phyloP scores from a whole-genome alignment of 2,888 invertebrate genomes.

The Mongoloraphidia duomilia region DNA sequence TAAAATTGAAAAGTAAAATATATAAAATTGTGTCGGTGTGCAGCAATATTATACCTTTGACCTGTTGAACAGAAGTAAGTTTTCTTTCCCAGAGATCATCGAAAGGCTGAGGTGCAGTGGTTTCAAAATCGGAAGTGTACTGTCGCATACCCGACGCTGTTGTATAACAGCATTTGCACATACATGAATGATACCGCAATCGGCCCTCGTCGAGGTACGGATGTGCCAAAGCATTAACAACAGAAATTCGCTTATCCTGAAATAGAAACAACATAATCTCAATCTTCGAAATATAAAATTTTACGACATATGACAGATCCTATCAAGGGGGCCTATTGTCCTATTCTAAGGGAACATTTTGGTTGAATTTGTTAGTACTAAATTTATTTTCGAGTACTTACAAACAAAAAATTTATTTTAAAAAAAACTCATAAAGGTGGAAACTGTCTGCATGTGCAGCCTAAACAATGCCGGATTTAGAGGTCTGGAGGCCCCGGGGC shows the following conservation, averaged over 20 bases:
- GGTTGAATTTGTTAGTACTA: no score
- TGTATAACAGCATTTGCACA: conserved; percentile 97
- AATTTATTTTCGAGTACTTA: no score
- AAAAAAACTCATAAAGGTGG: no score
- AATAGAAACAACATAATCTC: conserved; percentile 13
- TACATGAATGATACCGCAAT: conserved; percentile 97
- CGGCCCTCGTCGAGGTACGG: conserved; percentile 97
- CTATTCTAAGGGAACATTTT: no score
- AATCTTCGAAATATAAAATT: neutral
- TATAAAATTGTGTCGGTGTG: no score
- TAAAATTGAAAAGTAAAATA: no score
- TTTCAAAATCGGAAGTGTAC: conserved; percentile 85
- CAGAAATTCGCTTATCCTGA: conserved; percentile 85
- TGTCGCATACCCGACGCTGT: conserved; percentile 64
- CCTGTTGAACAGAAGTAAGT: conserved; percentile 81
- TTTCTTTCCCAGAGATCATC: conserved; percentile 96
- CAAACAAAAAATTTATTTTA: no score
- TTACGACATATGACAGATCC: no score
- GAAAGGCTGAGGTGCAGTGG: conserved; percentile 78
- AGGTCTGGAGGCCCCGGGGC: no score
- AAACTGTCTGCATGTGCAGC: no score
- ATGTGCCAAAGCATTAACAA: conserved; percentile 89
- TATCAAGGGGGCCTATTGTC: no score
- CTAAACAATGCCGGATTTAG: no score
- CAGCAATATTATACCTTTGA: conserved; percentile 57